Evolutionary conservation across 2,888 invertebrate genomes (phyloP), one percentile per base, ranked within the genome.

Genomic region (Capitulum mitella): DNA sequence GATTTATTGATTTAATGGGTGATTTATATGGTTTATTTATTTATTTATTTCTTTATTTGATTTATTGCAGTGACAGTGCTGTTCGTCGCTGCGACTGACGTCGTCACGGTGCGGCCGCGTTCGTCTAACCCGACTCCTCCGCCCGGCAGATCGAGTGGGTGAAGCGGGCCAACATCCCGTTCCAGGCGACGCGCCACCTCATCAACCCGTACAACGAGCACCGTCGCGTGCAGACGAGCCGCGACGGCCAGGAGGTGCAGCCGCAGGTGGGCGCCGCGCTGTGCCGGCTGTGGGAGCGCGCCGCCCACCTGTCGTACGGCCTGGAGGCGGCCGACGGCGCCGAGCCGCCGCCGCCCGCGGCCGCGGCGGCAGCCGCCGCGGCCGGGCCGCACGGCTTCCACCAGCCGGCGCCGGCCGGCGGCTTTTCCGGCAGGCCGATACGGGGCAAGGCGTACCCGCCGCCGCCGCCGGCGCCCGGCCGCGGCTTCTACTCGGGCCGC

Each of bases 211-310:
- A 89, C 83, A 87, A 89, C 81, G 89, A 89, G 81, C 88, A 89
- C 79, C 87, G 88, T 43, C 88, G 88, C 46, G 88, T 89, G 78
- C 87, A 87, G 78, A 87, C 87, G 78, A 88, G 89, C 26, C 86
- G 89, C 12, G 91, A 91, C 87, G 90, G 90, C 79, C 87, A 89
- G 83, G 81, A 88, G 82, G 82, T 88, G 46, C 87, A 87, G 79
- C 86, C 87, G 29, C 83, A 82, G 78, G 85, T 87, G 29, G 88
- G 87, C 40, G 86, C 87, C 82, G 83, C 84, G 29, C 82, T 88
- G 46, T 84, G 87, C 48, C 84, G 84, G 80, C 82, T 87, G 78
- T 87, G 87, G 87, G 86, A 87, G 43, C 46, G 43, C 54, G 83
- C 83, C 79, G 81, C 79, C 78, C 64, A 29, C 0, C 75, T n/a